These are phyloP conservation scores for Eristalis intricaria DNA, from an alignment of 2,888 invertebrate genomes.

Conservation along the genomic window DNA sequence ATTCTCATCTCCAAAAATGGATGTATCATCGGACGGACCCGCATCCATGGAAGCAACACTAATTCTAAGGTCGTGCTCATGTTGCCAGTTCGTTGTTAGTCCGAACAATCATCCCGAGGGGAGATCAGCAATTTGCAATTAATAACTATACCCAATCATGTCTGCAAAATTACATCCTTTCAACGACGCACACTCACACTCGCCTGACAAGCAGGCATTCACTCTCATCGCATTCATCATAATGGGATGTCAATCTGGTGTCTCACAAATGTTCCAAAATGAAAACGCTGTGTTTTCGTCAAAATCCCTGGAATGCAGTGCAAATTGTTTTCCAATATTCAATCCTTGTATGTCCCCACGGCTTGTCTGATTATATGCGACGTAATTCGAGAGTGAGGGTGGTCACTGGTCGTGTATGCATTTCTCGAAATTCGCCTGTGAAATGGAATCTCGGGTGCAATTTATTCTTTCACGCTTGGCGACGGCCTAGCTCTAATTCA, in stretches of 20 bases:
- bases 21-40: background rate
- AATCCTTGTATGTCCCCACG: constrained; percentile 1
- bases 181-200: background rate
- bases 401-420: constrained; percentile 40
- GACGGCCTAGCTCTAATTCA: constrained; percentile 23
- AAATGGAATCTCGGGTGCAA: constrained; percentile 55
- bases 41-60: background rate
- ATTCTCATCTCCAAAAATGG: too few relatives aligned
- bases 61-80: background rate
- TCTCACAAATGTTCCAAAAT: constrained; percentile 6
- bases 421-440: constrained; percentile 49
- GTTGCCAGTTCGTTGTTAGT: background rate
- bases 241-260: constrained; percentile 46
- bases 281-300: constrained; percentile 36
- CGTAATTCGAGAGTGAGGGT: background rate
- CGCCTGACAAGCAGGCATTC: background rate
- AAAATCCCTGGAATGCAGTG: constrained; percentile 29
- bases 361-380: constrained; percentile 2
- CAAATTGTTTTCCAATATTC: constrained; percentile 46
- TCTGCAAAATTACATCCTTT: constrained; percentile 39
- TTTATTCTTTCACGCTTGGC: constrained; percentile 24
- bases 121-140: constrained; percentile 39
- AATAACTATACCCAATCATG: constrained; percentile 21
- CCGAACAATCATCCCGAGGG: constrained; percentile 24
- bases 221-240: constrained; percentile 36